Base-by-base conservation (phyloP, 2,888 invertebrate genomes). In the Leptinotarsa peninsularis region DNA sequence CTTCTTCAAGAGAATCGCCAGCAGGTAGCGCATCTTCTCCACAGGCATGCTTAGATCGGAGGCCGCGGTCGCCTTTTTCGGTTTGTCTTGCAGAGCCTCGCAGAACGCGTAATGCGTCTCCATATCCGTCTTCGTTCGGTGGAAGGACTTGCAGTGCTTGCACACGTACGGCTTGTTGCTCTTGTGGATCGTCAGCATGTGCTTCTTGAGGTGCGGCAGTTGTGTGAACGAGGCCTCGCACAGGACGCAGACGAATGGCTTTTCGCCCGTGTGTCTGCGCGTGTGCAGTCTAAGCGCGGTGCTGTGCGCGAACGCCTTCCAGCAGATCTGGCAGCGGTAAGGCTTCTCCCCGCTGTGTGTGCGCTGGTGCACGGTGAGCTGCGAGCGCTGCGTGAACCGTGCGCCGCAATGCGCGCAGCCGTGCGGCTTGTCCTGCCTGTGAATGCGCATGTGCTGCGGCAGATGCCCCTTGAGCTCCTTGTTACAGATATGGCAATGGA, bases 131-230 rank as follows among this genome's bases (percentile, higher is more conserved):
- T 95, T 96, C 49, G 94, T 92, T 84, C 94, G 93, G 85, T 94
- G 95, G 86, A 94, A 95, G 67, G 91, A 90, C 49, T 92, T 90
- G 86, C 96, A 96, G 70, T 91, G 91, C 23, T 90, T 88, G 85
- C 96, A 96, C 85, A 93, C 92, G 84, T 96, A 96, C 0, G 95
- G 94, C 80, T 94, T 93, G 77, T 91, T 91, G 80, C 94, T 92
- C 49, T 94, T 93, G 86, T 96, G 96, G 72, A 96, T 95, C 83
- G 94, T 94, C 77, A 92, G 91, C 95, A 96, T 95, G 86, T 96
- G 96, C 77, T 95, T 94, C 88, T 96, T 96, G 88, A 96, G 92
- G 85, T 96, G 96, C 0, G 96, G 95, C 74, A 96, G 87, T 85
- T 96, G 96, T 0, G 94, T 93, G 86, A 96, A 96, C 1, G 93